Evolutionary conservation across 2,113 vertebrate species (phyloP), one percentile per base, ranked within the genome.

Genomic region (Saguinus imperator): DNA sequence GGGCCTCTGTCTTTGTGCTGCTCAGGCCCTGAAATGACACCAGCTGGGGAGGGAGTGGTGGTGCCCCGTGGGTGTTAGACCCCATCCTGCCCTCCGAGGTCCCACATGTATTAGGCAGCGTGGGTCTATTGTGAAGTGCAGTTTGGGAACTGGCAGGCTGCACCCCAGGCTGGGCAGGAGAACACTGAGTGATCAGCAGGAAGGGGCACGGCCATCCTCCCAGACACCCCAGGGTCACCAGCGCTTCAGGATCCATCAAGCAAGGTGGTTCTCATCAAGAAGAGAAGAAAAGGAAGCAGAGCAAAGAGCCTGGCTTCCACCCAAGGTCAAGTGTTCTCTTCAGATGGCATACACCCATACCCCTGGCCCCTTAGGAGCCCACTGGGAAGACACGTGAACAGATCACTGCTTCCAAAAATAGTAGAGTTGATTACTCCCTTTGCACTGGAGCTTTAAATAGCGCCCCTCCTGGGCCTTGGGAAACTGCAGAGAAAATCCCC

Each of bases 11-110:
- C 61, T 58, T 77, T 68, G 20, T 27, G 8, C 48, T 23, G 0
- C 21, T 16, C 7, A 29, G 82, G 70, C 58, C 52, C 12, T 23
- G 37, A 81, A 4, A 2, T 1, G 68, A 45, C n/a, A 9, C n/a
- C 68, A n/a, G 14, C 29, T 0, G 0, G 52, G 55, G 25, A 4
- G 4, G 32, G 6, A 1, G 20, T 6, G 20, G 29, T 8, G 20
- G 55, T 0, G 25, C 13, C 83, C 1, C 37, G 10, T 0, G 1
- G 45, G 16, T 18, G 43, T 48, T 16, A 27, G 45, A 43, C 8
- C 20, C 52, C 18, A 5, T 25, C 35, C 82, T 40, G 32, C 12
- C 4, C 37, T 29, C 45, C 8, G 32, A 27, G 77, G 64, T 25
- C 64, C 61, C 70, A 1, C 8, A 6, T 9, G 1, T 37, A 16